Percentiles rank a stretch among this genome's conserved stretches.
phyloP scores from a whole-genome alignment of 2,888 invertebrate genomes.

The Drosophila paranaensis region DNA sequence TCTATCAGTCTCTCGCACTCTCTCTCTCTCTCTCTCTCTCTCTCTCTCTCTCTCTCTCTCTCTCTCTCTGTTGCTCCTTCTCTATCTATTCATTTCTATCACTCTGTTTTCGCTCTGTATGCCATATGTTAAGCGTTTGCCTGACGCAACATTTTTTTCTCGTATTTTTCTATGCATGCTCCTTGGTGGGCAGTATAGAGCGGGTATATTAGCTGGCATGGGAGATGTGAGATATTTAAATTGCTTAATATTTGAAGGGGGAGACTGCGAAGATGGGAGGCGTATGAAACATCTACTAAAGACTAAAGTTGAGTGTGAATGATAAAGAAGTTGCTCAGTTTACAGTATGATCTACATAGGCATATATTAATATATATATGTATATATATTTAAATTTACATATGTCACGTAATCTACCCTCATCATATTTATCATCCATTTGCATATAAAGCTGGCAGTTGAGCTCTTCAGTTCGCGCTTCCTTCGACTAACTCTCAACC shows the following conservation, averaged over 20 bases:
- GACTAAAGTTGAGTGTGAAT: neutral
- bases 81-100: conserved; percentile 23
- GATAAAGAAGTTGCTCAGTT: no score
- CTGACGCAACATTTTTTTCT: conserved; percentile 67
- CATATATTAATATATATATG: no score
- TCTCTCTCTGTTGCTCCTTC: neutral
- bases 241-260: neutral
- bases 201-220: conserved; percentile 13
- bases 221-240: neutral
- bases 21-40: neutral
- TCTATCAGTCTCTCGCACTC: neutral
- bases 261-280: neutral
- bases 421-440: no score
- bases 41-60: neutral
- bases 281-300: neutral
- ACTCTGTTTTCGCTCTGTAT: conserved; percentile 22
- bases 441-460: no score
- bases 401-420: no score
- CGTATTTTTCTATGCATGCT: conserved; percentile 43
- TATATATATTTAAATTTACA: no score
- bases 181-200: conserved; percentile 5
- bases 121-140: conserved; percentile 76
- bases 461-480: neutral
- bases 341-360: no score
- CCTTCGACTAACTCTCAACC: neutral